Evolutionary conservation across 2,113 vertebrate genomes (phyloP).

Genomic region (Macquaria australasica): DNA sequence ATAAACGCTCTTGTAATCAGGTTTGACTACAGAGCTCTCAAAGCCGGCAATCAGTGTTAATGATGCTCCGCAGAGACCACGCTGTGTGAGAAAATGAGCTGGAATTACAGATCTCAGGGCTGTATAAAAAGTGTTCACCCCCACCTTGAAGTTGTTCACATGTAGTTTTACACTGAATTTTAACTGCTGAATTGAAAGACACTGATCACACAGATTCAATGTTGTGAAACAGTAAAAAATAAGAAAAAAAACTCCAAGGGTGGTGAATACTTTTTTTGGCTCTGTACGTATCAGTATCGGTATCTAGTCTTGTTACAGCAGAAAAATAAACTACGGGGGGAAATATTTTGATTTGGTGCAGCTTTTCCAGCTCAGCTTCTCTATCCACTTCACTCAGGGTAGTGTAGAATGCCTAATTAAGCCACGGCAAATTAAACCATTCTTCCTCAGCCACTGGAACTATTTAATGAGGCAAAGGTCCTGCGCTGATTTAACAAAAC

Average conservation of each 20-base stretch:
- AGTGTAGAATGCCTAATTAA: conserved; percentile 39
- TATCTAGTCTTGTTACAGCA: background rate
- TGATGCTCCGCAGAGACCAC: conserved; percentile 8
- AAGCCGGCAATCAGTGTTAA: conserved; percentile 18
- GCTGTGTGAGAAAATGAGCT: conserved; percentile 24
- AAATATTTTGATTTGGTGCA: background rate
- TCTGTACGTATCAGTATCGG: background rate
- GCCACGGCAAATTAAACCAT: conserved; percentile 43
- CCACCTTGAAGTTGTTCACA: background rate
- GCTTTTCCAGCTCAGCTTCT: conserved; percentile 12
- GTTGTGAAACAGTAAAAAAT: background rate
- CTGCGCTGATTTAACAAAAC: conserved; percentile 28
- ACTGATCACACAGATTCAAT: background rate
- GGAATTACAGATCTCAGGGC: conserved; percentile 15
- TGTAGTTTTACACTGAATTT: conserved; percentile 2
- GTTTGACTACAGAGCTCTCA: conserved; percentile 11
- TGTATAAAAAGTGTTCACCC: background rate
- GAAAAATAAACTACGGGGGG: background rate
- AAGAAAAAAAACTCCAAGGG: background rate
- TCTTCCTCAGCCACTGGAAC: conserved; percentile 50
- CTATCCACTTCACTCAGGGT: background rate
- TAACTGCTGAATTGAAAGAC: background rate
- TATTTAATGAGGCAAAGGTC: conserved; percentile 51
- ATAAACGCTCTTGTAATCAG: conserved; percentile 13
- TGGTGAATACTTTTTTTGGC: background rate